A percentile compares a stretch with the other conserved stretches of the same genome.
These are phyloP conservation scores for Mesaphorura yosii DNA, from an alignment of 1,140 invertebrate species.

Conservation along the genomic window DNA sequence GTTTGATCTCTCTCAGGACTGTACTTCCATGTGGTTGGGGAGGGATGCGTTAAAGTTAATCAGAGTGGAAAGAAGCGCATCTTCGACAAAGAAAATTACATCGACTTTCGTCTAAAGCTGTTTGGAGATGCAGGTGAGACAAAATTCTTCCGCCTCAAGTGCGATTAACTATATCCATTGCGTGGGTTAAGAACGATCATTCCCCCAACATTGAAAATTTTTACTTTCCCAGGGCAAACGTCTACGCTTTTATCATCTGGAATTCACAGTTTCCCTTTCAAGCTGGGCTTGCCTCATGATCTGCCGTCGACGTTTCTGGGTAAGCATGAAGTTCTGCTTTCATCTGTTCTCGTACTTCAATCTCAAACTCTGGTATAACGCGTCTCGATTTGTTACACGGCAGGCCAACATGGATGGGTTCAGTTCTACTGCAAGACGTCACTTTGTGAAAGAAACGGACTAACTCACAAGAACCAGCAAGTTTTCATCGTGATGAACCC, in stretches of 20 bases:
- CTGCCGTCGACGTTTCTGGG: conserved; percentile 85
- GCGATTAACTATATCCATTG: neutral
- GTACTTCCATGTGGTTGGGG: conserved; percentile 86
- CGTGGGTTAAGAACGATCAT: neutral
- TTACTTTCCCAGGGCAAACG: conserved; percentile 38
- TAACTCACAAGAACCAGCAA: conserved; percentile 90
- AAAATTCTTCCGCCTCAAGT: conserved; percentile 1
- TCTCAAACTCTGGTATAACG: no score
- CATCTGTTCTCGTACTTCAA: neutral
- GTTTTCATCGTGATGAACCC: conserved; percentile 95
- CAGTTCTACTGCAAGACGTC: conserved; percentile 90
- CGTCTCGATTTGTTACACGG: conserved; percentile 35
- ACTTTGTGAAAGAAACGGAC: conserved; percentile 70
- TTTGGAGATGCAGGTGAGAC: conserved; percentile 69
- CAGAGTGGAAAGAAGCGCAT: conserved; percentile 67
- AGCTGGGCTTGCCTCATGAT: conserved; percentile 75
- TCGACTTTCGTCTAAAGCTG: conserved; percentile 85
- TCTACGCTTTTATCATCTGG: conserved; percentile 77
- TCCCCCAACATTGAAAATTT: neutral
- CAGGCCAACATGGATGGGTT: conserved; percentile 89
- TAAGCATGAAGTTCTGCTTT: no score
- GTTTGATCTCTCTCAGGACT: conserved; percentile 49
- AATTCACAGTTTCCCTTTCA: conserved; percentile 91
- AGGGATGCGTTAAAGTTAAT: conserved; percentile 71
- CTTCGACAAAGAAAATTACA: conserved; percentile 86